These are phyloP conservation scores for Paratrypauchen microcephalus DNA, from an alignment of 2,797 vertebrate species.

Conservation along the genomic window DNA sequence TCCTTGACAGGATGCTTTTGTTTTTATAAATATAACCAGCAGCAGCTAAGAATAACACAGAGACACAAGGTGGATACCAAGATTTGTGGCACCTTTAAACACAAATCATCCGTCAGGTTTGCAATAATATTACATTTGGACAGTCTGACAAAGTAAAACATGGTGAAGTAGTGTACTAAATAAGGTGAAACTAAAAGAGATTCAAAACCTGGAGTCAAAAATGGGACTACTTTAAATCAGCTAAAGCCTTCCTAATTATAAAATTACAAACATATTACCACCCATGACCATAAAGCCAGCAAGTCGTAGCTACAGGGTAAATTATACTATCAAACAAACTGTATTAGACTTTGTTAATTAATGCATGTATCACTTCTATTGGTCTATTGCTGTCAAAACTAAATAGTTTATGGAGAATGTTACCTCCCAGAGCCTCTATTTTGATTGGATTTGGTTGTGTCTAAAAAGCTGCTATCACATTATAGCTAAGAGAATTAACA, in stretches of 20 bases:
- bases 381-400: background rate
- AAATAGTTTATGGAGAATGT: background rate
- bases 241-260: background rate
- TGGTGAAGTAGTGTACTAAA: background rate
- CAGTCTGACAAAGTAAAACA: background rate
- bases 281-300: background rate
- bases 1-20: slow-evolving; percentile 51
- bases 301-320: background rate
- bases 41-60: slow-evolving; percentile 22
- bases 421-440: background rate
- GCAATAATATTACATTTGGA: background rate
- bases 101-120: background rate
- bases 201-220: background rate
- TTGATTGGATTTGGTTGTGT: background rate
- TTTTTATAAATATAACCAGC: slow-evolving; percentile 21
- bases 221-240: background rate
- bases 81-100: background rate
- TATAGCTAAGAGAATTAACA: background rate
- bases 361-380: background rate
- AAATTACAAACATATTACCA: slow-evolving; percentile 1
- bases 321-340: background rate
- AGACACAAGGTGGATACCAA: background rate
- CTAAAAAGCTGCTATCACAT: background rate
- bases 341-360: background rate
- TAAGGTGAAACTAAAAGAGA: slow-evolving; percentile 1